A percentile compares a stretch with the other conserved stretches of the same genome.
Conservation (phyloP, 2,113 vertebrate genomes). For the Lophotis ruficrista region DNA sequence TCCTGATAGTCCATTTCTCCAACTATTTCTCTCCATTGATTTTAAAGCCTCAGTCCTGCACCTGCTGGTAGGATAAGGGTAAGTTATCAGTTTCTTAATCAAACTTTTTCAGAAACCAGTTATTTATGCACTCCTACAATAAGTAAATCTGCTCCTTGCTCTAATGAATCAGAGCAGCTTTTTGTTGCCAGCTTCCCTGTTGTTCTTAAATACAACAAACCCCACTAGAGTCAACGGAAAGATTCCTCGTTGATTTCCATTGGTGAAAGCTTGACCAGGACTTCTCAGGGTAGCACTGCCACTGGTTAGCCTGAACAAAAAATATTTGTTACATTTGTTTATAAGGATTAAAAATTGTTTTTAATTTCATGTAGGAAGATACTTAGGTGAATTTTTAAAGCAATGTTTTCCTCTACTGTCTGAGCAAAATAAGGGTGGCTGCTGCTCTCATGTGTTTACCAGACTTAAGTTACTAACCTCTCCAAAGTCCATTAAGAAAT, state of each 20-base stretch:
- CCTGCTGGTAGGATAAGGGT: background rate
- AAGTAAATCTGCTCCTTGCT: background rate
- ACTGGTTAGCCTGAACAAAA: background rate
- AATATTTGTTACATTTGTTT: background rate
- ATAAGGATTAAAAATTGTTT: background rate
- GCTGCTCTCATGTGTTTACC: conserved; percentile 26
- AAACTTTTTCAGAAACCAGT: background rate
- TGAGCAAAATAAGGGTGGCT: background rate
- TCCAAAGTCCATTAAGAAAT: conserved; percentile 44
- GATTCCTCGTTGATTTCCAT: background rate
- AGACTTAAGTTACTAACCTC: conserved; percentile 42
- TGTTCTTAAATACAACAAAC: background rate
- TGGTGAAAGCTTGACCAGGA: background rate
- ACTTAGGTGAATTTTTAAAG: conserved; percentile 29
- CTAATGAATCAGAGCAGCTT: background rate
- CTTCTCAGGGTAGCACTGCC: background rate
- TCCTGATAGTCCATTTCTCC: background rate
- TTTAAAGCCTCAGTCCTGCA: background rate
- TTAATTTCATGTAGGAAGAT: background rate
- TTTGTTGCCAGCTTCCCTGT: background rate
- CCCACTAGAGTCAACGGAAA: background rate
- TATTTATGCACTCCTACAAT: background rate
- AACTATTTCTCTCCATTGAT: background rate
- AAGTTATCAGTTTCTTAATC: background rate
- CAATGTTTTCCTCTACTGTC: background rate